Conservation (phyloP, 2,113 vertebrate species). For the Phasianus colchicus region DNA sequence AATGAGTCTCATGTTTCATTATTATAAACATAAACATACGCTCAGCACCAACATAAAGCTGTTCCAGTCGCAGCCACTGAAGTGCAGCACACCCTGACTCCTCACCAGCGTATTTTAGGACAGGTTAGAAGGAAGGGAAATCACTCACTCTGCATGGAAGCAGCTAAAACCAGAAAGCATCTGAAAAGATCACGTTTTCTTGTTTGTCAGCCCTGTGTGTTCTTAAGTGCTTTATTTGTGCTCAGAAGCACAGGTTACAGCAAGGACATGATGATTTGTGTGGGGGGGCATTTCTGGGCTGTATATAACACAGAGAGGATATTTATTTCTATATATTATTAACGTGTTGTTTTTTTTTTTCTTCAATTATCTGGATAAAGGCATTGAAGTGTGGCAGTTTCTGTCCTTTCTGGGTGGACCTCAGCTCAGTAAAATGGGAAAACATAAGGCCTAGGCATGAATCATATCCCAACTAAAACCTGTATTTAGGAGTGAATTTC, state of each 20-base stretch:
- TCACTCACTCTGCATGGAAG: not conserved
- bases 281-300: not conserved
- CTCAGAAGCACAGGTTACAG: not conserved
- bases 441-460: not conserved
- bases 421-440: not conserved
- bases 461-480: not conserved
- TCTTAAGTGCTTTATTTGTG: too few relatives aligned
- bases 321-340: not conserved
- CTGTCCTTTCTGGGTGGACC: not conserved
- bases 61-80: not conserved
- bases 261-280: not conserved
- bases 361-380: not conserved
- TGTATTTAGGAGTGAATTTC: not conserved
- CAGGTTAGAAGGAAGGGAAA: not conserved
- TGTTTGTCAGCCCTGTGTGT: not conserved
- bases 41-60: conserved; percentile 16
- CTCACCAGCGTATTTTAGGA: not conserved
- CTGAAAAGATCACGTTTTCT: not conserved
- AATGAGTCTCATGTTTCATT: not conserved
- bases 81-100: not conserved
- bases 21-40: not conserved
- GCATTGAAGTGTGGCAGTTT: not conserved
- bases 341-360: too few relatives aligned
- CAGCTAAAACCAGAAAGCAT: not conserved
- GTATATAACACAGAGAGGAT: not conserved